Evolutionary conservation across 2,797 vertebrate species (phyloP).

Genomic region (Mus minutoides): DNA sequence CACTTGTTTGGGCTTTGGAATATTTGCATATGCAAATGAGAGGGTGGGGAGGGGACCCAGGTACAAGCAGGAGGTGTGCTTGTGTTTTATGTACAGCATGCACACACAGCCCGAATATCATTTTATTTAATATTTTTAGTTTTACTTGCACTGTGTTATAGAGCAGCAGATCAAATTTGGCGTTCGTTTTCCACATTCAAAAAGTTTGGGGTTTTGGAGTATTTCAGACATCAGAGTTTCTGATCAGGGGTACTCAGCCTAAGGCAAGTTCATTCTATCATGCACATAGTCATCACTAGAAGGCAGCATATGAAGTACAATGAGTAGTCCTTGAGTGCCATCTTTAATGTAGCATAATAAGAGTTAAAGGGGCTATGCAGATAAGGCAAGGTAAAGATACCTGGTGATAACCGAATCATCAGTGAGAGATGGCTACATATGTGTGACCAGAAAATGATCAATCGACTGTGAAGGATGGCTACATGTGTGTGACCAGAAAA

Average conservation of each 20-base stretch:
- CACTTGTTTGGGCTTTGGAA: not conserved
- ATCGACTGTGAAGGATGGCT: too few species aligned
- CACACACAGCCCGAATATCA: not conserved
- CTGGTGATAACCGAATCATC: not conserved
- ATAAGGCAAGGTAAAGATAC: not conserved
- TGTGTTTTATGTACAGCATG: not conserved
- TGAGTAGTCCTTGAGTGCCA: not conserved
- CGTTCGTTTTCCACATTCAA: not conserved
- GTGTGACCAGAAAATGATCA: too few species aligned
- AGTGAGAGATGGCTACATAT: not conserved
- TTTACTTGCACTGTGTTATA: not conserved
- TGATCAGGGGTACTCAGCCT: not conserved
- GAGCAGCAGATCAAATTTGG: not conserved
- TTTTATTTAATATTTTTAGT: not conserved
- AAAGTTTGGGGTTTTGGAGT: not conserved
- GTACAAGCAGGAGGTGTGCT: not conserved
- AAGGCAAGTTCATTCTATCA: not conserved
- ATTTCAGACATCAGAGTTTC: not conserved
- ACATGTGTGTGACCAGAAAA: too few species aligned
- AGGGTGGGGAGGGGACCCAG: not conserved
- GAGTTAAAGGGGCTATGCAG: not conserved
- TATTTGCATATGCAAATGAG: not conserved
- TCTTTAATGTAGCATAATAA: not conserved
- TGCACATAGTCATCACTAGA: not conserved
- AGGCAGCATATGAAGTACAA: constrained; percentile 36